A percentile compares a stretch with the other conserved stretches of the same genome.
Evolutionary conservation across 2,797 vertebrate species (phyloP).

Genomic region (Aselliscus stoliczkanus): DNA sequence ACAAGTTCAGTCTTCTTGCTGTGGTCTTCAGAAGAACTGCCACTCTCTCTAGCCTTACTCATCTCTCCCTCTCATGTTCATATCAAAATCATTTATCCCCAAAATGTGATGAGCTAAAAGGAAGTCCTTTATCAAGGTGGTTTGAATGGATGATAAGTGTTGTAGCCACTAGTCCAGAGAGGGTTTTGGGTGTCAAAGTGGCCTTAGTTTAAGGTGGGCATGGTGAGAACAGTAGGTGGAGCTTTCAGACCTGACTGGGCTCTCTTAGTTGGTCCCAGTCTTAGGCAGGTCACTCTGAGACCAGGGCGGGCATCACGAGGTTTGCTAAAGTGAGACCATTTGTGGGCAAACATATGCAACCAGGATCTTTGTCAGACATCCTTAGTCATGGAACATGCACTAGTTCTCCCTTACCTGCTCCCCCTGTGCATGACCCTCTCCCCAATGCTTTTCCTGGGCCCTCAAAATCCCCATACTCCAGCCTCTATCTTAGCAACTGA

Average conservation of each 20-base stretch:
- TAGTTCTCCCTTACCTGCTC: background rate
- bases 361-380: background rate
- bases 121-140: background rate
- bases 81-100: background rate
- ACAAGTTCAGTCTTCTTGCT: background rate
- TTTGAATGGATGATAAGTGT: background rate
- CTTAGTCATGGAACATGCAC: background rate
- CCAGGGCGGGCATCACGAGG: background rate
- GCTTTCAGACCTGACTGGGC: background rate
- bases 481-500: background rate
- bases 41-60: background rate
- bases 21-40: background rate
- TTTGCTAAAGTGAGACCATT: background rate
- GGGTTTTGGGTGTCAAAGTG: background rate
- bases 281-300: background rate
- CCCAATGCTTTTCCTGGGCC: background rate
- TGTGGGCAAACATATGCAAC: background rate
- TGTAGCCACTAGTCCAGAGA: background rate
- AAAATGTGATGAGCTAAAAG: background rate
- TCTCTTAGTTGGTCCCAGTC: background rate
- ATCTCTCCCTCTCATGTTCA: background rate
- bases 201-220: background rate
- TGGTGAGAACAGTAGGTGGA: background rate
- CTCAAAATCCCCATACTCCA: background rate
- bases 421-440: background rate